phyloP scores from a whole-genome alignment of 2,113 vertebrate species.

The Ctenomys sociabilis region DNA sequence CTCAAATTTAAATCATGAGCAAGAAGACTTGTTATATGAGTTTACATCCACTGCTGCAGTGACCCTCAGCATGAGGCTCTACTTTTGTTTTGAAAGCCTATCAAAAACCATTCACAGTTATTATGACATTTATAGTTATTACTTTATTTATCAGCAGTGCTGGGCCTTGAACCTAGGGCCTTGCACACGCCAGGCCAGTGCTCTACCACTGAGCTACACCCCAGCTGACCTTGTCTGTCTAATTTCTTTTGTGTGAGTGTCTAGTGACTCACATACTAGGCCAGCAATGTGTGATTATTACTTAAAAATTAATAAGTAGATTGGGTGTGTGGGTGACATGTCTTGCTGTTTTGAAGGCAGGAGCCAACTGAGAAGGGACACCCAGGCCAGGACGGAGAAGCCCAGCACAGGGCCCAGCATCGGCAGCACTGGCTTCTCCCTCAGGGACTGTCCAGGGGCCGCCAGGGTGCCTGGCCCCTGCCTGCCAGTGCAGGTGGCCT shows the following conservation, averaged over 20 bases:
- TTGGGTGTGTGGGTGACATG: too few relatives aligned
- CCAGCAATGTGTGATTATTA: not conserved
- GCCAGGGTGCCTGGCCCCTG: not conserved
- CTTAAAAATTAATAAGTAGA: not conserved
- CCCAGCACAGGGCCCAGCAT: accelerated
- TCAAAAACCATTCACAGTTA: not conserved
- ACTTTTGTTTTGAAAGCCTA: not conserved
- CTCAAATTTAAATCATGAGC: not conserved
- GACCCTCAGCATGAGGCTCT: not conserved
- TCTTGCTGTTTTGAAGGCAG: not conserved
- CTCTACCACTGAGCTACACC: not conserved
- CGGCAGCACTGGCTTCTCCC: not conserved
- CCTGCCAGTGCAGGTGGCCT: not conserved
- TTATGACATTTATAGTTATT: not conserved
- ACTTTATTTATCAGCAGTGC: not conserved
- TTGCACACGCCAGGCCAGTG: not conserved
- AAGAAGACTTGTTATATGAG: not conserved
- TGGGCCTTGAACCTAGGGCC: not conserved
- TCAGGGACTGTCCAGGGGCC: not conserved
- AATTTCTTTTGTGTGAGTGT: not conserved
- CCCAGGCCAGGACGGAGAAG: not conserved
- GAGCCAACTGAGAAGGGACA: not conserved
- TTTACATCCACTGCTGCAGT: not conserved
- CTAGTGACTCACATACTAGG: not conserved
- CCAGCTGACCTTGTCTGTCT: not conserved